These are phyloP conservation scores for Cecidostiba fungosa DNA, from an alignment of 2,888 invertebrate genomes.

Conservation along the genomic window DNA sequence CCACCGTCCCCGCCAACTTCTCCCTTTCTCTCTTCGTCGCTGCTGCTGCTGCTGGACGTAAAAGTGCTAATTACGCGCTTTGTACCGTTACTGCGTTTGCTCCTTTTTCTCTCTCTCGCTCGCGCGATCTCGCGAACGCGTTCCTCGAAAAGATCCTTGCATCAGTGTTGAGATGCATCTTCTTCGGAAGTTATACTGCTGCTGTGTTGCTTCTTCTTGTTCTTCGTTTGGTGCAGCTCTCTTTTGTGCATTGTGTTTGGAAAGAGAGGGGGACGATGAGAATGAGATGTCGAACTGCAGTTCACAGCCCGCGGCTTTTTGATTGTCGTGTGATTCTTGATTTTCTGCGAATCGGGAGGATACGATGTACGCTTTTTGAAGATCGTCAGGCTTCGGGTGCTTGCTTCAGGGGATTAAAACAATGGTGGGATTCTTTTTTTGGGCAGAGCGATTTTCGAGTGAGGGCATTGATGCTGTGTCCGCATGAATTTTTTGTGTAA, in stretches of 20 bases:
- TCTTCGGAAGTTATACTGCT: neutral
- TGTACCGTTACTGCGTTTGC: slow-evolving; percentile 64
- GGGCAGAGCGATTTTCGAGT: too few relatives aligned
- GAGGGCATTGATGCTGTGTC: too few relatives aligned
- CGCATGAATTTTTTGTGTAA: too few relatives aligned
- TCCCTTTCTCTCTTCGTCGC: slow-evolving; percentile 53
- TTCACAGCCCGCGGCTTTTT: slow-evolving; percentile 7
- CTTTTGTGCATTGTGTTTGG: slow-evolving; percentile 56
- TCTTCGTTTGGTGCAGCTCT: slow-evolving; percentile 8
- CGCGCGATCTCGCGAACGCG: slow-evolving; percentile 34
- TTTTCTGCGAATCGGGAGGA: slow-evolving; percentile 17
- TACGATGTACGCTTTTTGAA: neutral
- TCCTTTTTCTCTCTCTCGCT: slow-evolving; percentile 23
- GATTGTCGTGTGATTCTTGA: slow-evolving; percentile 53
- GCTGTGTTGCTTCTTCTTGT: slow-evolving; percentile 11
- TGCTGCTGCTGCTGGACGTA: slow-evolving; percentile 63
- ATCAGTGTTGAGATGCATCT: neutral
- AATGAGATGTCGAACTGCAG: slow-evolving; percentile 51
- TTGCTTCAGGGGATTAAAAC: neutral
- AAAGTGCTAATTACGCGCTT: slow-evolving; percentile 75
- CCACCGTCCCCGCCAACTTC: slow-evolving; percentile 64
- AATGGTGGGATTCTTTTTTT: neutral
- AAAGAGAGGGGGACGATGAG: neutral
- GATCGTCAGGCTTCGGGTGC: neutral
- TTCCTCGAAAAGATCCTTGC: slow-evolving; percentile 45